Base-by-base conservation (phyloP, 2,888 invertebrate species). In the Drosophila kokeensis region DNA sequence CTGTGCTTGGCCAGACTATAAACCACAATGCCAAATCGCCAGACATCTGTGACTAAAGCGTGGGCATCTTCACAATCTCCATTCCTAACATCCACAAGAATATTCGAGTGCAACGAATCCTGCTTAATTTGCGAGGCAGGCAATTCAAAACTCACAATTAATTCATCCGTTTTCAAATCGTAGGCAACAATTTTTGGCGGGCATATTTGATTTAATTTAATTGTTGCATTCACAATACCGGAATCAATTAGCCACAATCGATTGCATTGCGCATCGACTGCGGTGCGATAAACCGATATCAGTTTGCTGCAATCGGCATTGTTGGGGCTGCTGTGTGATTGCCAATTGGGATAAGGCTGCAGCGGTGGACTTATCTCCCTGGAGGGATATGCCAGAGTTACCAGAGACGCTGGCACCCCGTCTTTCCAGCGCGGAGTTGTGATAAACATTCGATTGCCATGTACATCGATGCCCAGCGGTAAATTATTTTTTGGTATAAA, bases 221-320 rank as follows among this genome's bases (percentile, higher is more conserved):
- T 94, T 21, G 95, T 95, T 1, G 95, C 94, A 83, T 97, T 95
- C 5, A 96, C 95, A 89, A 96, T 95, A 0, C 97, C 97, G 0
- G 97, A 96, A 92, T 97, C 97, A 69, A 97, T 93, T 0, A 97
- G 95, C 97, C 97, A 97, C 6, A 97, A 93, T 45, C 97, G 94
- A 55, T 96, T 95, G 80, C 97, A 97, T 2, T 69, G 29, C 1
- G 94, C 93, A 91, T 97, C 97, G 0, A 95, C 95, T 82, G 95
- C 95, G 53, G 97, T 94, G 30, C 97, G 94, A 89, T 97, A 97
- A 1, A 97, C 97, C 2, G 97, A 97, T 0, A 96, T 96, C 42
- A 97, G 92, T 42, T 96, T 95, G 3, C 94, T 94, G 87, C 97
- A 97, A 66, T 95, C 94, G 0, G 92, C 90, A 54, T 86, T 89